Evolutionary conservation across 2,888 invertebrate species (phyloP).

Genomic region (Campoplex capitator): DNA sequence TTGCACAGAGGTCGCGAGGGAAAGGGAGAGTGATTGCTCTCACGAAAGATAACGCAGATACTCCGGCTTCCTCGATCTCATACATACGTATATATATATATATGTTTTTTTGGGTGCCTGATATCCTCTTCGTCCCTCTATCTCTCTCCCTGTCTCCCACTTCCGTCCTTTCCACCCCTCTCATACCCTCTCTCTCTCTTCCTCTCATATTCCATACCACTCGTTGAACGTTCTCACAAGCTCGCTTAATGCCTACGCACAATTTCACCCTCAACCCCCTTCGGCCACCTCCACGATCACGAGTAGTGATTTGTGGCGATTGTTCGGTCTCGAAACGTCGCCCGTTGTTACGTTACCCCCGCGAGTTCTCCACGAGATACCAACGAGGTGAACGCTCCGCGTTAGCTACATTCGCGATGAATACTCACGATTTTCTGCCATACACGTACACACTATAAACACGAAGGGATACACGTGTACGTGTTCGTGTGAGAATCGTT

Average conservation of each 20-base stretch:
- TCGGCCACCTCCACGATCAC: constrained; percentile 55
- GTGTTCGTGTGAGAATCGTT: constrained; percentile 2
- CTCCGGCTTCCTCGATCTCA: constrained; percentile 32
- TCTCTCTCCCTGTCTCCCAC: not conserved
- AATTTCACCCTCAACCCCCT: constrained; percentile 43
- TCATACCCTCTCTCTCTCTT: not conserved
- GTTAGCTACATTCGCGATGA: constrained; percentile 57
- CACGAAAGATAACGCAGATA: constrained; percentile 64
- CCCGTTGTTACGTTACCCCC: constrained; percentile 61
- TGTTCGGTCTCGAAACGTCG: constrained; percentile 73
- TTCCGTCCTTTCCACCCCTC: constrained; percentile 12
- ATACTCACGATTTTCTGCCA: constrained; percentile 46
- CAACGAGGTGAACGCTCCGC: constrained; percentile 29
- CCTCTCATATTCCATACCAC: constrained; percentile 8
- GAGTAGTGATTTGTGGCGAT: constrained; percentile 76
- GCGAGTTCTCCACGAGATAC: constrained; percentile 59
- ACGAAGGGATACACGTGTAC: not conserved
- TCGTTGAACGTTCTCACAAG: constrained; percentile 53
- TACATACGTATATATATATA: not conserved
- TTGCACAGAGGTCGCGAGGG: constrained; percentile 1
- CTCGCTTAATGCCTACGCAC: constrained; percentile 72
- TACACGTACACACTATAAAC: not conserved
- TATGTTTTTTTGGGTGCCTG: constrained; percentile 32
- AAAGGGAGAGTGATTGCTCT: constrained; percentile 49
- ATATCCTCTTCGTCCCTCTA: constrained; percentile 24